A percentile compares a stretch with the other conserved stretches of the same genome.
phyloP scores from a whole-genome alignment of 2,113 vertebrate species.

The Gallinago media region DNA sequence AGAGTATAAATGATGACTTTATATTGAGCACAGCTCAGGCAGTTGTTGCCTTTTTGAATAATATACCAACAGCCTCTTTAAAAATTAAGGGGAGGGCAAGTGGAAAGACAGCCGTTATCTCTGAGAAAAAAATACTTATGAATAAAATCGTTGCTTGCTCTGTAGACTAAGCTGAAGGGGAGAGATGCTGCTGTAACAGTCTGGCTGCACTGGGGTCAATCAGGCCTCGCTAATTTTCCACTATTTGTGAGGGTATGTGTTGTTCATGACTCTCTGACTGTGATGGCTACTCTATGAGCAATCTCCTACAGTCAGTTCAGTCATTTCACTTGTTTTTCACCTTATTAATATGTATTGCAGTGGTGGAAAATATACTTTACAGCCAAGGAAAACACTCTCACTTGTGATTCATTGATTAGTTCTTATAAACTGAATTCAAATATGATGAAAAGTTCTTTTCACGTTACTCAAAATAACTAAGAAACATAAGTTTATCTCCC shows the following conservation, averaged over 20 bases:
- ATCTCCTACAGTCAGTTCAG: background rate
- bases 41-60: constrained; percentile 48
- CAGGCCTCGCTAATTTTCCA: background rate
- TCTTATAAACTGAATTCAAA: background rate
- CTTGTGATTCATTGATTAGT: constrained; percentile 1
- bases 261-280: background rate
- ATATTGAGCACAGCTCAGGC: constrained; percentile 26
- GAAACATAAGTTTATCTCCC: background rate
- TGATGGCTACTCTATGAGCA: background rate
- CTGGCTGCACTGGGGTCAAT: background rate
- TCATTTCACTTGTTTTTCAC: background rate
- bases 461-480: background rate
- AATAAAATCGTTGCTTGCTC: background rate
- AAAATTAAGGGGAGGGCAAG: background rate
- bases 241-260: background rate
- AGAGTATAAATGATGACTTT: constrained; percentile 35
- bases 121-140: background rate
- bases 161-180: background rate
- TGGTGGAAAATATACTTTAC: background rate
- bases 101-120: background rate
- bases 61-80: background rate
- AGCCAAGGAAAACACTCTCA: background rate
- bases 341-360: background rate
- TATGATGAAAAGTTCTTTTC: background rate
- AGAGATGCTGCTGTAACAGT: background rate